Percentiles rank a stretch among this genome's conserved stretches.
These are phyloP conservation scores for Nebria salina DNA, from an alignment of 2,888 invertebrate species.

Conservation along the genomic window DNA sequence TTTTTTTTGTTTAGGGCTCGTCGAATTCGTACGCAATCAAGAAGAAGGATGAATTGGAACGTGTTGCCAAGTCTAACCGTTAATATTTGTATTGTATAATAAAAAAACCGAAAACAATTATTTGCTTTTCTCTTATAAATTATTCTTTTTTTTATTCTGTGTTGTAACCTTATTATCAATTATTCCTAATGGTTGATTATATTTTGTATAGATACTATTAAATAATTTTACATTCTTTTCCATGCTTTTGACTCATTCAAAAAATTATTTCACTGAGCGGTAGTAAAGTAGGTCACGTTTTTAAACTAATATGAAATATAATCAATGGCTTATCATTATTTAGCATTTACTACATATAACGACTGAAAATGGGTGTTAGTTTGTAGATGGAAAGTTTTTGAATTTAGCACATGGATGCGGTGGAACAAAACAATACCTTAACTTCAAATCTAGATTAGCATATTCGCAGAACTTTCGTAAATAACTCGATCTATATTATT, in stretches of 20 bases:
- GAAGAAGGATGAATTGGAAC: conserved; percentile 99
- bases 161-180: conserved; percentile 9
- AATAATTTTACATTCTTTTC: conserved; percentile 4
- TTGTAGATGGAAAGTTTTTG: too few relatives aligned
- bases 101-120: conserved; percentile 30
- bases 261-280: neutral
- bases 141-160: conserved; percentile 34
- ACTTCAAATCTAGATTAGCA: too few relatives aligned
- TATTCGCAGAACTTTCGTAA: too few relatives aligned
- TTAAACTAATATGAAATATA: neutral
- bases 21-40: conserved; percentile 99
- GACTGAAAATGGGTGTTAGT: too few relatives aligned
- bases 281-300: neutral
- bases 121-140: conserved; percentile 15
- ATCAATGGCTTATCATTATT: too few relatives aligned
- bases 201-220: conserved; percentile 26
- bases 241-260: neutral
- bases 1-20: conserved; percentile 76
- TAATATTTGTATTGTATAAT: conserved; percentile 65
- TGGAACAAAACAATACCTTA: too few relatives aligned
- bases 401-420: too few relatives aligned
- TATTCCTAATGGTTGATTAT: conserved; percentile 3
- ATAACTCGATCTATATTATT: too few relatives aligned
- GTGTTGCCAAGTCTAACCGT: conserved; percentile 99
- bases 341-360: too few relatives aligned